Percentiles rank a stretch among this genome's conserved stretches.
Conservation (phyloP, 1,140 invertebrate genomes). For the Rhagoletis zephyria region DNA sequence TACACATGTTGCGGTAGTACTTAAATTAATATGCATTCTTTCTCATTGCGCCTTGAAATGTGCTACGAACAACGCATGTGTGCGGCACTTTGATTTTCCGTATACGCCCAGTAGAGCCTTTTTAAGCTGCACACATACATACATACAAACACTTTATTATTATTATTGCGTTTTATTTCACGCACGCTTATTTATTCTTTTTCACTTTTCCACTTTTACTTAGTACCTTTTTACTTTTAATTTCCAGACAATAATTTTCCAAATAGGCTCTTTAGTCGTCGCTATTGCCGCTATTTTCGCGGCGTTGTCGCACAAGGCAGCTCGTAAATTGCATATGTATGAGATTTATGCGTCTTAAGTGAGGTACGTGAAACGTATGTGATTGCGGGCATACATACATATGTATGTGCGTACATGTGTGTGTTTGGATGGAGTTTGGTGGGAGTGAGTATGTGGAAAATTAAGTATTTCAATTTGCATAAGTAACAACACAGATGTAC, state of each 20-base stretch:
- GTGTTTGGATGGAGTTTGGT: neutral
- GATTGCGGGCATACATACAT: neutral
- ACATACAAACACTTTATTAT: neutral
- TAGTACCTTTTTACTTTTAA: neutral
- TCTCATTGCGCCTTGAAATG: constrained; percentile 13
- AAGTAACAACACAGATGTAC: neutral
- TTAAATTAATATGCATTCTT: constrained; percentile 45
- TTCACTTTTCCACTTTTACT: constrained; percentile 1
- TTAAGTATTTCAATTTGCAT: constrained; percentile 56
- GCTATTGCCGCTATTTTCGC: neutral
- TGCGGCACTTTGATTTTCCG: neutral
- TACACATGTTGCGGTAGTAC: constrained; percentile 46
- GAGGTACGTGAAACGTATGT: constrained; percentile 52
- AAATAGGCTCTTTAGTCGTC: constrained; percentile 44
- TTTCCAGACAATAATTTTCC: constrained; percentile 37
- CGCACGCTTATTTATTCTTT: neutral
- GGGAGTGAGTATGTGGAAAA: constrained; percentile 44
- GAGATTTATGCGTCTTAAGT: constrained; percentile 68
- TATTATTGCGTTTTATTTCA: constrained; percentile 26
- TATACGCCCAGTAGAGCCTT: neutral
- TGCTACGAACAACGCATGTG: neutral
- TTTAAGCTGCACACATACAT: neutral
- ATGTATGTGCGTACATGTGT: neutral
- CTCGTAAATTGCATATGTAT: constrained; percentile 70
- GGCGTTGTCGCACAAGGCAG: neutral